These are phyloP conservation scores for Epicauta chinensis DNA, from an alignment of 1,140 invertebrate species.

Conservation along the genomic window DNA sequence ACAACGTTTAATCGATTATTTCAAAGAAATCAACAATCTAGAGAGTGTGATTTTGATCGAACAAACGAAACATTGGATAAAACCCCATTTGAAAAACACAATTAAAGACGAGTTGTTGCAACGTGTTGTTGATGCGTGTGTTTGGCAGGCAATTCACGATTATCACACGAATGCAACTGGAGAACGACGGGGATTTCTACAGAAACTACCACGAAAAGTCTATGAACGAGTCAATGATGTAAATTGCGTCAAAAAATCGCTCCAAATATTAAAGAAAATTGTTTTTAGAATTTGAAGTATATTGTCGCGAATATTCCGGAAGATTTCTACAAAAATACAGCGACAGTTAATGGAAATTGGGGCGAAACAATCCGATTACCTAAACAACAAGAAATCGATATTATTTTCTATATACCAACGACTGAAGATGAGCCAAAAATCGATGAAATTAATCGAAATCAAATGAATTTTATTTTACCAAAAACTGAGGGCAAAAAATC, in stretches of 20 bases:
- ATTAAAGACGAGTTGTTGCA: conserved; percentile 23
- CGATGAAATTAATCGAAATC: conserved; percentile 8
- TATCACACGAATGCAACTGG: conserved; percentile 6
- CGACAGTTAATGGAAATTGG: not conserved
- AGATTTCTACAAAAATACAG: conserved; percentile 17
- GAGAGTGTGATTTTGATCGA: conserved; percentile 23
- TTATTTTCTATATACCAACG: conserved; percentile 28
- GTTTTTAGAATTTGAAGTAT: conserved; percentile 14
- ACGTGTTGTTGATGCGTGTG: conserved; percentile 14
- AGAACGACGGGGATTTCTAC: conserved; percentile 16
- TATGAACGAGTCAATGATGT: conserved; percentile 19
- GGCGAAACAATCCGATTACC: conserved; percentile 2
- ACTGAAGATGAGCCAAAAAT: conserved; percentile 25
- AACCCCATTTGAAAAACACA: conserved; percentile 9
- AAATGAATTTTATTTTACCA: conserved; percentile 5
- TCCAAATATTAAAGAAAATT: too few relatives aligned
- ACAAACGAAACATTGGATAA: conserved; percentile 3
- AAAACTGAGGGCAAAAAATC: not conserved
- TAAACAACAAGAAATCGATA: conserved; percentile 16
- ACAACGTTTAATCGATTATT: conserved; percentile 20
- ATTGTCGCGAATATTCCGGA: conserved; percentile 21
- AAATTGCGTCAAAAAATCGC: too few relatives aligned
- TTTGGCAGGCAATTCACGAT: conserved; percentile 18
- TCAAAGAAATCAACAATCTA: conserved; percentile 19
- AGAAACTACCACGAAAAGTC: conserved; percentile 18